Base-by-base conservation (phyloP, 2,797 vertebrate genomes). In the Oophaga sylvatica region DNA sequence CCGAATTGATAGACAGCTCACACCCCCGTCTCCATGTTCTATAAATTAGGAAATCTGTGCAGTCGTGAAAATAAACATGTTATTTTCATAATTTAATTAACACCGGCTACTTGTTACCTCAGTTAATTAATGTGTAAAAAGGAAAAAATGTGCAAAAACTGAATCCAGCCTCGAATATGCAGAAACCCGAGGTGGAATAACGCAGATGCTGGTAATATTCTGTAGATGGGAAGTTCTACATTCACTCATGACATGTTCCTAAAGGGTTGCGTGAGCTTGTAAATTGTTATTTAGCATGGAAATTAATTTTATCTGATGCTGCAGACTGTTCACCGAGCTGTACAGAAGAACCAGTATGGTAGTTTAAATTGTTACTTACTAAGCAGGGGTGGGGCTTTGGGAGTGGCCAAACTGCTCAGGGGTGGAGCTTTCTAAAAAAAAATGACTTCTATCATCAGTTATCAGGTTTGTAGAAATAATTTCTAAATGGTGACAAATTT, bases 51-150 rank as follows among this genome's bases (percentile, higher is more conserved):
- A 77, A 77, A 56, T 77, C 73, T 53, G 73, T 53, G 73, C 73
- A 76, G 75, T 56, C 15, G 75, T 77, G 75, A 77, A 77, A 77
- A 56, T 77, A 77, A 77, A 56, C 45, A 76, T 76, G 11, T 76
- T 48, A 53, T 76, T 48, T 76, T 76, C 73, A 76, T 76, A 76
- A 56, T 76, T 76, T 15, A 76, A 76, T 76, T 77, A 77, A 26
- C 75, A 26, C 75, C 45, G 20, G n/a, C 41, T 17, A 80, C 26
- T 53, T 75, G 80, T 90, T 92, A 35, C 82, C 75, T n/a, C 75
- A 0, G n/a, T 48, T 77, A 56, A 77, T 26, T 22, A 77, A 75
- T 53, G 71, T 75, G 45, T 26, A n/a, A 26, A 26, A 53, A 53
- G 48, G 11, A 48, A n/a, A 29, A 77, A 77, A 77, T 26, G 45